Percentiles rank a stretch among this genome's conserved stretches.
Conservation (phyloP, 2,113 vertebrate genomes). For the Scopus umbretta region DNA sequence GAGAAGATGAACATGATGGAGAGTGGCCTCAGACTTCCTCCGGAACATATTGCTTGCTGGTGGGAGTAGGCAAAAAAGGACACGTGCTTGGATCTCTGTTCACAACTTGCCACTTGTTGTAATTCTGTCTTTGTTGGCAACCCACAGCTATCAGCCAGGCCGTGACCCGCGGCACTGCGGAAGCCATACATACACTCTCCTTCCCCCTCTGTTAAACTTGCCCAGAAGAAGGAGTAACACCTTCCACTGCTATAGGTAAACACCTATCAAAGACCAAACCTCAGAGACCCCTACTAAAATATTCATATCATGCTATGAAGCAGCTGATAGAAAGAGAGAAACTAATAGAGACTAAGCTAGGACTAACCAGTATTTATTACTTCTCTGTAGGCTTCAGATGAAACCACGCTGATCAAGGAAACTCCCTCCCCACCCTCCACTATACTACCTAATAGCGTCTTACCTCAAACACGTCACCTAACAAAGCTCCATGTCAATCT, state of each 20-base stretch:
- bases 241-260: background rate
- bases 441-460: background rate
- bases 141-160: background rate
- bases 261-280: background rate
- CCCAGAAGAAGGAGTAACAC: background rate
- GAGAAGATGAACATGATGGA: background rate
- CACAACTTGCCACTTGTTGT: background rate
- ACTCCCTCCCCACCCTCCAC: conserved; percentile 3
- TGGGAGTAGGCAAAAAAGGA: background rate
- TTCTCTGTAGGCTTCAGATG: background rate
- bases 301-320: background rate
- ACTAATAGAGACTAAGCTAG: background rate
- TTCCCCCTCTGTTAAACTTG: background rate
- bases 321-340: background rate
- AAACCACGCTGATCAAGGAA: background rate
- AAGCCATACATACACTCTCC: fast-evolving
- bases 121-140: background rate
- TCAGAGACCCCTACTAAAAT: background rate
- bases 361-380: background rate
- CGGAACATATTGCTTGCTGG: background rate
- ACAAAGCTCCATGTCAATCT: background rate
- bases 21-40: background rate
- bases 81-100: background rate
- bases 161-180: background rate
- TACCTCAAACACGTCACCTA: background rate